Conservation (phyloP, 2,113 vertebrate species). For the Alces alces region DNA sequence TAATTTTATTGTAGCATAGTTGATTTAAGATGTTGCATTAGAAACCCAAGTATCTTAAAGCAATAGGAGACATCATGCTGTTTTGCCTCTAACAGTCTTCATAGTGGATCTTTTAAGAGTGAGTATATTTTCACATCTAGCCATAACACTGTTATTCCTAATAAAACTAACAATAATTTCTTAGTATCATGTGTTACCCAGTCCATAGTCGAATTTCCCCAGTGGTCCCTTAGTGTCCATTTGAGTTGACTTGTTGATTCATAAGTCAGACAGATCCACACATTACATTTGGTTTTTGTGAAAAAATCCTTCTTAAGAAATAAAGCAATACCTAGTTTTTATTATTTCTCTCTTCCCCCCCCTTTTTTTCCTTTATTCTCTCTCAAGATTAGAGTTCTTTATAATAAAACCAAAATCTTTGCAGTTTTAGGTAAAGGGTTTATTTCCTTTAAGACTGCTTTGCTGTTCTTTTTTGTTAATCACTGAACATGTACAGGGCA, state of each 20-base stretch:
- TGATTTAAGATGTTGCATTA: neutral
- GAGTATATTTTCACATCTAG: neutral
- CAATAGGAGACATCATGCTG: neutral
- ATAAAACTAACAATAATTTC: neutral
- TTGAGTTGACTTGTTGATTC: slow-evolving; percentile 14
- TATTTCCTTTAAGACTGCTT: neutral
- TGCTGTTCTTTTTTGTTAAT: neutral
- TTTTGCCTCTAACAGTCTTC: neutral
- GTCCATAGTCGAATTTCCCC: neutral
- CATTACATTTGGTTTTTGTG: neutral
- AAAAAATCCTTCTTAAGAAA: slow-evolving; percentile 1
- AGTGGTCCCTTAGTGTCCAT: neutral
- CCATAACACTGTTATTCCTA: neutral
- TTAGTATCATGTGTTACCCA: neutral
- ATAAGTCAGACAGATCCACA: neutral
- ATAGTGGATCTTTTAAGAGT: neutral
- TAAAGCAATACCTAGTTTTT: neutral
- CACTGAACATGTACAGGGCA: neutral
- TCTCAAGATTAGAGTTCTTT: slow-evolving; percentile 1
- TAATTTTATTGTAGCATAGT: neutral
- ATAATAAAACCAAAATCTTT: slow-evolving; percentile 2
- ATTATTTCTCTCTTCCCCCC: neutral
- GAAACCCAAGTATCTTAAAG: neutral
- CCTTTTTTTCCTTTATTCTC: neutral
- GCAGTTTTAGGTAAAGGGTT: neutral